Base-by-base conservation (phyloP, 2,797 vertebrate species). In the Florisuga fusca region DNA sequence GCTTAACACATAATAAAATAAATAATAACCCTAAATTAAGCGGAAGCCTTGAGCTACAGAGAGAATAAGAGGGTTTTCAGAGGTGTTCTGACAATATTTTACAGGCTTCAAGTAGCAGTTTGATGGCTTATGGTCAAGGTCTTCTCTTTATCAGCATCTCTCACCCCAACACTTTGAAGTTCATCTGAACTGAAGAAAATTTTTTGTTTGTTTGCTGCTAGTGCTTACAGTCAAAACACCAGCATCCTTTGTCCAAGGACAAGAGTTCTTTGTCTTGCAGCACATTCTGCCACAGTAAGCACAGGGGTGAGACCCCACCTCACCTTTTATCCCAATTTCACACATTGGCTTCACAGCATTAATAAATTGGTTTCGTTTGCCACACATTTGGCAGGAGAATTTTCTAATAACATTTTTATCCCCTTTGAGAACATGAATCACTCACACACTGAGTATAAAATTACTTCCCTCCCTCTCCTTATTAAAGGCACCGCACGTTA, bases 361-460 rank as follows among this genome's bases (percentile, higher is more conserved):
- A 96, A 94, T 96, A 95, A 97, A 98, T 97, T 93, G 90, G 90
- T 96, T 97, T 95, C 90, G 29, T 95, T 95, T 87, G 95, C 92
- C 94, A 96, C 96, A 94, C 94, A 90, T 97, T 96, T 91, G 91
- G 89, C 94, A 95, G 68, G 96, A 96, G 92, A 95, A 94, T 93
- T 96, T 97, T 94, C 94, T 96, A 97, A 97, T 97, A 96, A 96
- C 90, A 54, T 94, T 97, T 95, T 96, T 96, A 96, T 97, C 94
- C 91, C 90, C 94, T 96, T 92, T 93, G 94, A 94, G 95, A 95
- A 93, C 91, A 92, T 89, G 86, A 97, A 94, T 94, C 92, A 89
- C 86, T 92, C 31, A 31, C 95, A 96, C 6, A 57, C 85, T 64
- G 85, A 88, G 95, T 94, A 96, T 97, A 96, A 96, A 94, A 95